phyloP scores from a whole-genome alignment of 2,888 invertebrate species.

The Actias luna region DNA sequence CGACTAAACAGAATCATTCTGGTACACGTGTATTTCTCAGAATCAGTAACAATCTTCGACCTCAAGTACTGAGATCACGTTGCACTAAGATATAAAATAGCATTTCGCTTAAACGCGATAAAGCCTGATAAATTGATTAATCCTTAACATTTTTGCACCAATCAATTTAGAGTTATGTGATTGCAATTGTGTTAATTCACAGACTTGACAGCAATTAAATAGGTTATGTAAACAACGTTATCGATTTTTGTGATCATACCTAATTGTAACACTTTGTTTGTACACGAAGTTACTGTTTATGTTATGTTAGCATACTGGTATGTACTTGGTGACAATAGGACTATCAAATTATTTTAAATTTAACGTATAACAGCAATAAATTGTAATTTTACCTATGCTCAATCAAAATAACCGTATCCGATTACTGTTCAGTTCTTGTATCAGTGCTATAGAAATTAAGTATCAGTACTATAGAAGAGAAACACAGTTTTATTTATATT shows the following conservation, averaged over 20 bases:
- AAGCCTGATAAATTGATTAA: background rate
- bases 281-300: constrained; percentile 25
- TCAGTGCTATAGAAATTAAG: too few relatives aligned
- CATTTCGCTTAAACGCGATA: background rate
- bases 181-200: background rate
- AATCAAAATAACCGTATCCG: too few relatives aligned
- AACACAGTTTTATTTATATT: too few relatives aligned
- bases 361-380: background rate
- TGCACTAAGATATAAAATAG: constrained; percentile 20
- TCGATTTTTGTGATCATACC: constrained; percentile 36
- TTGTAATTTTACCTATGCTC: background rate
- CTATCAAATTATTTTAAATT: background rate
- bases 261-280: constrained; percentile 47
- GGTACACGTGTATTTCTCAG: constrained; percentile 49
- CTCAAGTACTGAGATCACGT: constrained; percentile 50
- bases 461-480: too few relatives aligned
- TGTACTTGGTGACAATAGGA: constrained; percentile 8
- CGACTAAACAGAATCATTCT: constrained; percentile 37
- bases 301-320: constrained; percentile 18
- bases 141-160: background rate
- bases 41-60: constrained; percentile 44
- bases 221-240: constrained; percentile 41
- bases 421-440: too few relatives aligned
- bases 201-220: constrained; percentile 33
- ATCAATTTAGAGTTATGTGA: background rate